A percentile compares a stretch with the other conserved stretches of the same genome.
Conservation (phyloP, 2,888 invertebrate genomes). For the Cactoblastis cactorum region DNA sequence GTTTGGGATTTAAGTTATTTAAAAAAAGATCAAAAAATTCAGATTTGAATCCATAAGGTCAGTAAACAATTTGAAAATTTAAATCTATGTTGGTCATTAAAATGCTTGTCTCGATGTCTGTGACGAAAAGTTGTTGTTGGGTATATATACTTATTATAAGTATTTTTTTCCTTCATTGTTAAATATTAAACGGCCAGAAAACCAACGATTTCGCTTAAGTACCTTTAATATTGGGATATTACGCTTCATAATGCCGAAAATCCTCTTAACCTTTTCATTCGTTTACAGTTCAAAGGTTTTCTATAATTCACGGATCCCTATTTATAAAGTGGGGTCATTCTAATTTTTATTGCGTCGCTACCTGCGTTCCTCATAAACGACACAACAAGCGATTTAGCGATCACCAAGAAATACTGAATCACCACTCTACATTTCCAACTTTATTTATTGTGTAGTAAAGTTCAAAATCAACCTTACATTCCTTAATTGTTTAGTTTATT, state of each 20-base stretch:
- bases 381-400: conserved; percentile 19
- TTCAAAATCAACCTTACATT: neutral
- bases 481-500: neutral
- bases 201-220: too few species aligned
- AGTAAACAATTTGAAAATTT: too few species aligned
- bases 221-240: neutral
- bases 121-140: too few species aligned
- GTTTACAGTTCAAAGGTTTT: conserved; percentile 12
- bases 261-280: conserved; percentile 2
- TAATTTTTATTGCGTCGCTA: conserved; percentile 41
- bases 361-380: conserved; percentile 39
- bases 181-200: too few species aligned
- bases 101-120: too few species aligned
- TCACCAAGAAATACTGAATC: conserved; percentile 13
- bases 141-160: too few species aligned
- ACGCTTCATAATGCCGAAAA: neutral
- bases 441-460: neutral
- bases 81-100: too few species aligned
- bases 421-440: conserved; percentile 7
- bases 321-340: conserved; percentile 25
- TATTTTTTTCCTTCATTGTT: too few species aligned
- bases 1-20: too few species aligned
- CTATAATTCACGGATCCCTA: conserved; percentile 19
- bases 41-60: too few species aligned
- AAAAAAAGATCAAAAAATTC: too few species aligned